Base-by-base conservation (phyloP, 1,140 invertebrate genomes). In the Aphelinus certus region DNA sequence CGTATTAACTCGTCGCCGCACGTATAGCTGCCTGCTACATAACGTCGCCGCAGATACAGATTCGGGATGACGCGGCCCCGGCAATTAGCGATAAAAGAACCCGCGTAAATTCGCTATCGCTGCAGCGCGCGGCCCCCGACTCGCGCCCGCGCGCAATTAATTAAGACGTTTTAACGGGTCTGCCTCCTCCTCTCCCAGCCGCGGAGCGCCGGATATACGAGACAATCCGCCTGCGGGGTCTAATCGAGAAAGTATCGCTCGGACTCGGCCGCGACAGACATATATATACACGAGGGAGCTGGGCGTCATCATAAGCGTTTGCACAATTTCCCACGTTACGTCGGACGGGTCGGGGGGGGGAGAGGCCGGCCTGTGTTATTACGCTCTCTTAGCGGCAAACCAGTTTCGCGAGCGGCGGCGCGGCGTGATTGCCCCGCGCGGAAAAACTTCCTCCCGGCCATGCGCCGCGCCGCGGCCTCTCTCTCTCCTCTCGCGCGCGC, bases 271-370 rank as follows among this genome's bases (percentile, higher is more conserved):
- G 53, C 7, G 1, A 9, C 7, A 57, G 2, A 42, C 26, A 45
- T 45, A 45, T 45, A 61, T 61, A 61, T 45, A 61, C 42, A 61
- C 58, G 56, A 3, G 46, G 58, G 1, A 1, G 45, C 7, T 10
- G 51, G 7, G 46, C 9, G 6, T 26, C 26, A 26, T 57, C 62
- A 56, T 55, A 61, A 63, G n/a, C 65, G 49, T 63, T 67, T 49
- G 49, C 6, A 43, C 45, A 68, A 69, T 68, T 68, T 68, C 72
- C 72, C 65, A 68, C 65, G 72, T 68, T 74, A 74, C 3, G 65
- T 68, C 58, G 65, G 42, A 43, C 48, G 26, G 26, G 26, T 26
- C 26, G 26, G 26, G 26, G 26, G 26, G 26, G 26, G 26, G 26
- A 26, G 26, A 26, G 26, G 26, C 26, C 26, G 26, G 26, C 26